A percentile compares a stretch with the other conserved stretches of the same genome.
phyloP scores from a whole-genome alignment of 2,797 vertebrate genomes.

The Avahi laniger region DNA sequence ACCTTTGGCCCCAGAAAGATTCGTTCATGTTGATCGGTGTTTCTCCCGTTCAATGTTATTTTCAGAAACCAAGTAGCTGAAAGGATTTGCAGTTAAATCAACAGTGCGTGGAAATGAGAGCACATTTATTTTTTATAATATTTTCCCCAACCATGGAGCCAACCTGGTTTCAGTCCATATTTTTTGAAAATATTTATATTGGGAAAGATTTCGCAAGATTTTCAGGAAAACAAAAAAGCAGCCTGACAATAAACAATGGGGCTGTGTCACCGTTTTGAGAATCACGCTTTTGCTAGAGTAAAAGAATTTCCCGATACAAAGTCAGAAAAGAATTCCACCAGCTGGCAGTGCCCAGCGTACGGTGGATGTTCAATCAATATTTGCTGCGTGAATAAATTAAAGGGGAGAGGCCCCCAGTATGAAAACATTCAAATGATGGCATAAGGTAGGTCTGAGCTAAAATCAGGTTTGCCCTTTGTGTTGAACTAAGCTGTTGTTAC shows the following conservation, averaged over 20 bases:
- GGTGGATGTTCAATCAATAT: neutral
- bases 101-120: neutral
- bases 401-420: neutral
- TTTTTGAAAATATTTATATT: conserved; percentile 37
- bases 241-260: neutral
- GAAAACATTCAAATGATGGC: neutral
- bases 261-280: neutral
- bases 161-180: neutral
- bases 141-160: neutral
- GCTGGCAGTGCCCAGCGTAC: neutral
- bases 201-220: conserved; percentile 44
- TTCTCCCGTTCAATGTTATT: neutral
- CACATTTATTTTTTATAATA: neutral
- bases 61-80: conserved; percentile 29
- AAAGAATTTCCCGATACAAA: neutral
- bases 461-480: neutral
- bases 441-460: neutral
- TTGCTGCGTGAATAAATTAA: neutral
- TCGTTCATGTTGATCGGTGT: neutral
- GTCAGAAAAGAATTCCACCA: neutral
- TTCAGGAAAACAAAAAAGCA: neutral
- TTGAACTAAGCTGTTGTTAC: neutral
- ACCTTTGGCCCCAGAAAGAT: neutral
- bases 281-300: neutral
- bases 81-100: conserved; percentile 38